A percentile compares a stretch with the other conserved stretches of the same genome.
Conservation (phyloP, 1,140 invertebrate species). For the Arion vulgaris region DNA sequence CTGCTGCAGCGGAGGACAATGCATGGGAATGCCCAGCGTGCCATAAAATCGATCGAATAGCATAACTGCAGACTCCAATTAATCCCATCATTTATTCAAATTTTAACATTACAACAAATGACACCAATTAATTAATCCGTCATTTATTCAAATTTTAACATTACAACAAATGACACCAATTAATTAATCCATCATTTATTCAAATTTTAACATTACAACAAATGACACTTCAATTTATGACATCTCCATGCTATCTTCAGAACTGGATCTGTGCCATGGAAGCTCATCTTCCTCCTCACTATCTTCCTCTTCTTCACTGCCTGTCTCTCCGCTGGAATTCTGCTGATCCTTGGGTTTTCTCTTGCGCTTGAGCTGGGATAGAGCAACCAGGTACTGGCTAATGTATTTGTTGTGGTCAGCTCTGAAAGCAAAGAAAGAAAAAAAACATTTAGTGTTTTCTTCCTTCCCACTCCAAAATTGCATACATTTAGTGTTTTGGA, state of each 20-base stretch:
- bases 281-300: constrained; percentile 37
- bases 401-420: constrained; percentile 71
- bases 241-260: constrained; percentile 33
- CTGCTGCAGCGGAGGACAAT: too few relatives aligned
- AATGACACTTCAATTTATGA: not conserved
- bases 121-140: too few relatives aligned
- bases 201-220: too few relatives aligned
- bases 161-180: too few relatives aligned
- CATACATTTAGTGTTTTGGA: not conserved
- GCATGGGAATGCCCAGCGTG: too few relatives aligned
- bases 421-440: constrained; percentile 53
- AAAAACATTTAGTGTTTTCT: too few relatives aligned
- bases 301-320: constrained; percentile 38
- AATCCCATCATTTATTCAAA: too few relatives aligned
- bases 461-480: not conserved
- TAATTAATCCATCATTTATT: too few relatives aligned
- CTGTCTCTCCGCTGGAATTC: constrained; percentile 12
- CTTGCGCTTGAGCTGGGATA: constrained; percentile 57
- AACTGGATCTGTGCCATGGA: constrained; percentile 22
- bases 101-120: too few relatives aligned
- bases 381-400: constrained; percentile 59
- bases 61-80: too few relatives aligned
- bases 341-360: constrained; percentile 16
- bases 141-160: too few relatives aligned
- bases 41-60: too few relatives aligned